A percentile compares a stretch with the other conserved stretches of the same genome.
Conservation (phyloP, 2,888 invertebrate species). For the Drosophila greeni region DNA sequence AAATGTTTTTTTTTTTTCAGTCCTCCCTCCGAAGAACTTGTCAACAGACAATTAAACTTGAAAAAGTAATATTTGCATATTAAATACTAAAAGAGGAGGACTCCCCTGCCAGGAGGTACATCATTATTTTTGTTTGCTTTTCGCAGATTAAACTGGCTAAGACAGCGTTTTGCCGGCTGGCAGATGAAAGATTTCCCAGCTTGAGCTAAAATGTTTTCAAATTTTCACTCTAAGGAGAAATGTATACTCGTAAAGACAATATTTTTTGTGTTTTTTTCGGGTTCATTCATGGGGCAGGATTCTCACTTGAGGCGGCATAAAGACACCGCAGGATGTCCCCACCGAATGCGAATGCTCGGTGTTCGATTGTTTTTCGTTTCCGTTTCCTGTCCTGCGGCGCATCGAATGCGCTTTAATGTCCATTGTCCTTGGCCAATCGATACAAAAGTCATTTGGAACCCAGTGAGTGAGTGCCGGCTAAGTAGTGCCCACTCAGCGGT, state of each 20-base stretch:
- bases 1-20: neutral
- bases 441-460: conserved; percentile 59
- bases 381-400: conserved; percentile 69
- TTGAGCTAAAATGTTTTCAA: conserved; percentile 55
- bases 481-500: conserved; percentile 63
- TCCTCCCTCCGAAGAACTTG: neutral
- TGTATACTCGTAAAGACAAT: conserved; percentile 47
- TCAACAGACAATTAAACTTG: conserved; percentile 47
- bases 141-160: conserved; percentile 12
- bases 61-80: conserved; percentile 35
- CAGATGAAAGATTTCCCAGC: conserved; percentile 47
- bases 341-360: conserved; percentile 18
- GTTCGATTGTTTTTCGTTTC: conserved; percentile 52
- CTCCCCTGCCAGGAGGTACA: neutral
- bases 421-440: conserved; percentile 57
- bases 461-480: conserved; percentile 41
- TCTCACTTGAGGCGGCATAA: conserved; percentile 57
- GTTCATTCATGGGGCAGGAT: conserved; percentile 53
- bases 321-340: conserved; percentile 53
- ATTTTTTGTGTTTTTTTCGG: conserved; percentile 44
- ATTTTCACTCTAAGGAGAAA: conserved; percentile 58
- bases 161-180: conserved; percentile 40
- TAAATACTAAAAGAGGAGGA: conserved; percentile 4
- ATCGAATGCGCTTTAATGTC: conserved; percentile 66
- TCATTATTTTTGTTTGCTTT: conserved; percentile 6